Evolutionary conservation across 2,113 vertebrate species (phyloP), one percentile per base, ranked within the genome.

Genomic region (Hemiprocne comata): DNA sequence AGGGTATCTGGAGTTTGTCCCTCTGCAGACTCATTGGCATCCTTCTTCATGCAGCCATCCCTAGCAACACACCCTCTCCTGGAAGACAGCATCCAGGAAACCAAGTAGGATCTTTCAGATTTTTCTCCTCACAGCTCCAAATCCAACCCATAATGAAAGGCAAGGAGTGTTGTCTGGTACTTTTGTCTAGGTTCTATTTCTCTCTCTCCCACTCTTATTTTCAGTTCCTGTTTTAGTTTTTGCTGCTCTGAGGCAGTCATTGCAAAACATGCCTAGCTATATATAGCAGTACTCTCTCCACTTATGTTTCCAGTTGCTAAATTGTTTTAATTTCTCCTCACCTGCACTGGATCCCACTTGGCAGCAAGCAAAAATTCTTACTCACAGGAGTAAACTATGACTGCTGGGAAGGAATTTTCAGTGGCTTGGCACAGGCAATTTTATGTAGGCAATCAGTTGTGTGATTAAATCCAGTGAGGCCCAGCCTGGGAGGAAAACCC

Each of bases 161-260:
- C 53, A 36, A 60, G 26, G 18, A 36, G 10, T 23, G 9, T 36
- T 75, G 31, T 64, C 60, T 75, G 44, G 34, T 48, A 31, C 64
- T 90, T 85, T 77, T 72, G 62, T 38, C 65, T 31, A 20, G 5
- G 9, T 71, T 93, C 93, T 87, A 34, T 76, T 87, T 94, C n/a
- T 70, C 48, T 76, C 33, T 51, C 66, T 61, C 29, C 40, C 40
- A 23, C 28, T 64, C 53, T 60, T 53, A n/a, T 71, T 95, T 96
- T 96, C 80, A 91, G 66, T 96, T 96, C 94, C 26, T 15, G 40
- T 94, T 92, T 97, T 92, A 79, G 18, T 69, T 33, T 77, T 92
- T 34, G 44, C 73, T 87, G 53, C 84, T 69, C 11, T 78, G 73
- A 82, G 84, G 57, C 62, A 89, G 73, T 78, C 69, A 92, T 72